A percentile compares a stretch with the other conserved stretches of the same genome.
These are phyloP conservation scores for Clepsis dumicolana DNA, from an alignment of 2,888 invertebrate genomes.

Conservation along the genomic window DNA sequence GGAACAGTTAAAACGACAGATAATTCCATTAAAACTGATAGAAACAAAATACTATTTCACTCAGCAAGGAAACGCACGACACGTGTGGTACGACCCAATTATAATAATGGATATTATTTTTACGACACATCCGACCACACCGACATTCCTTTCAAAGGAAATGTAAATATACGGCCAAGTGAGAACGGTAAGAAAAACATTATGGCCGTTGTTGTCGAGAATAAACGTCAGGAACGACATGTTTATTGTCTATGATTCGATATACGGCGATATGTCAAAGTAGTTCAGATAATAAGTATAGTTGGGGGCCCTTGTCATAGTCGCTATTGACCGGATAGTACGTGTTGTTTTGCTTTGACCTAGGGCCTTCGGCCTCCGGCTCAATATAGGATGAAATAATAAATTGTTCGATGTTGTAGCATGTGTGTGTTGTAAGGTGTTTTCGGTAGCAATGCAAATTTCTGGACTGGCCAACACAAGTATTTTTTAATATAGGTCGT, in stretches of 20 bases:
- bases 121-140: conserved; percentile 69
- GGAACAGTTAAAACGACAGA: neutral
- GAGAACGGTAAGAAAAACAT: conserved; percentile 16
- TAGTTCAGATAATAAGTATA: neutral
- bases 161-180: conserved; percentile 20
- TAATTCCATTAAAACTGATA: conserved; percentile 40
- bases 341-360: too few relatives aligned
- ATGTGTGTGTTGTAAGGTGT: too few relatives aligned
- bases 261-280: conserved; percentile 6
- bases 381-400: too few relatives aligned
- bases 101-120: conserved; percentile 80
- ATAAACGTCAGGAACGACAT: conserved; percentile 22
- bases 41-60: conserved; percentile 64
- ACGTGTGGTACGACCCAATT: conserved; percentile 70
- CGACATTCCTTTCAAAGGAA: conserved; percentile 58
- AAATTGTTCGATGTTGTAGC: too few relatives aligned
- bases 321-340: neutral
- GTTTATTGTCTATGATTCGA: conserved; percentile 28
- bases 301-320: neutral
- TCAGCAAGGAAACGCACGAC: conserved; percentile 53
- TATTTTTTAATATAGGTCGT: too few relatives aligned
- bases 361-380: too few relatives aligned
- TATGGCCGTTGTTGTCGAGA: conserved; percentile 12
- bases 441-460: too few relatives aligned
- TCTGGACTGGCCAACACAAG: too few relatives aligned